A percentile compares a stretch with the other conserved stretches of the same genome.
These are phyloP conservation scores for Crotalus viridis DNA, from an alignment of 2,113 vertebrate species.

Conservation along the genomic window DNA sequence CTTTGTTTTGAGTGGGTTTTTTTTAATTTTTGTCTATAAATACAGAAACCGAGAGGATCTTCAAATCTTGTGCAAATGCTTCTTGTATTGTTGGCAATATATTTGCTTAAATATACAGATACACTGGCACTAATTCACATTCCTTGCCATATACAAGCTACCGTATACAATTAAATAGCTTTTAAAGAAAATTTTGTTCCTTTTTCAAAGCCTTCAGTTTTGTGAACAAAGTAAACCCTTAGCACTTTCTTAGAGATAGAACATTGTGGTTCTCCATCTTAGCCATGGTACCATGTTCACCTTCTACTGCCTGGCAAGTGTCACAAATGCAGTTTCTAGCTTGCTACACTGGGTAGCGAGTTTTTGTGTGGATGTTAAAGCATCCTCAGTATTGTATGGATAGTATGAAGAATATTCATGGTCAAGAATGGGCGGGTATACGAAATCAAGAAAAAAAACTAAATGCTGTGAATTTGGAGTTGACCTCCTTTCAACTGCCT, in stretches of 20 bases:
- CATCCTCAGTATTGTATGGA: slow-evolving; percentile 41
- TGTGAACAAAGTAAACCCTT: slow-evolving; percentile 49
- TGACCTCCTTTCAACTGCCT: slow-evolving; percentile 59
- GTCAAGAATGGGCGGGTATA: slow-evolving; percentile 53
- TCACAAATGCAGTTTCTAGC: slow-evolving; percentile 44
- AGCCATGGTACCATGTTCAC: slow-evolving; percentile 30
- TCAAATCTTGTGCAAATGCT: slow-evolving; percentile 53
- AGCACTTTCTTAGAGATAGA: slow-evolving; percentile 50
- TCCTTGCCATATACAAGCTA: slow-evolving; percentile 42
- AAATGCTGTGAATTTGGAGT: slow-evolving; percentile 62
- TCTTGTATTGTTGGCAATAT: slow-evolving; percentile 31
- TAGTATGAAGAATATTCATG: slow-evolving; percentile 51
- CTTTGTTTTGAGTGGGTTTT: background rate
- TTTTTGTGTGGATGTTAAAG: slow-evolving; percentile 51
- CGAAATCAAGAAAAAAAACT: slow-evolving; percentile 37
- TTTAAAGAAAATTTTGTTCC: slow-evolving; percentile 33
- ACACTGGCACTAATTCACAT: slow-evolving; percentile 46
- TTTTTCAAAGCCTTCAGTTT: slow-evolving; percentile 52
- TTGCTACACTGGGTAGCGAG: slow-evolving; percentile 9
- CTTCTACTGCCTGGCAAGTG: slow-evolving; percentile 38
- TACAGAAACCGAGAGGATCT: slow-evolving; percentile 39
- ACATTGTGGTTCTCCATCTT: slow-evolving; percentile 34
- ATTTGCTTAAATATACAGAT: slow-evolving; percentile 47
- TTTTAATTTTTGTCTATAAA: slow-evolving; percentile 16
- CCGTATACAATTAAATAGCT: slow-evolving; percentile 51